A percentile compares a stretch with the other conserved stretches of the same genome.
Conservation (phyloP, 37 sponge, comb jelly and placozoan species). For the Mnemiopsis leidyi region DNA sequence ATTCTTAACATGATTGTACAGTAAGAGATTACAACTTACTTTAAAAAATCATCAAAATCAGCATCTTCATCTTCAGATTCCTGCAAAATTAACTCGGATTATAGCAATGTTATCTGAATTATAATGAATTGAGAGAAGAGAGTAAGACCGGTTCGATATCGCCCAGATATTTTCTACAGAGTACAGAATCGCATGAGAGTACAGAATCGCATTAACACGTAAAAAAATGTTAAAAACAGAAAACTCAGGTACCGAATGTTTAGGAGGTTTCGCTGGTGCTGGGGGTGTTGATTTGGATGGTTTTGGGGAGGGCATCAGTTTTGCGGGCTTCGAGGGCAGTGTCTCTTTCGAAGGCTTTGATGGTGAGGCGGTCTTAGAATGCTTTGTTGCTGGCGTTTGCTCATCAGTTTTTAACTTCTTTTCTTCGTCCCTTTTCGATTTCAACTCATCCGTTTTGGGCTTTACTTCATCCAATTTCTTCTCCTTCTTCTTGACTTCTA, state of each 20-base stretch:
- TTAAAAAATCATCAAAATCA: slow-evolving; percentile 35
- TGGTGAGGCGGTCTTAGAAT: neutral
- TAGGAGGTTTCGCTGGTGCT: too few relatives aligned
- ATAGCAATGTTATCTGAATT: too few relatives aligned
- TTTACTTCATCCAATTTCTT: neutral
- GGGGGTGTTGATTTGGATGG: neutral
- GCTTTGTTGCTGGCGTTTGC: neutral
- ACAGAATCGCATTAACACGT: too few relatives aligned
- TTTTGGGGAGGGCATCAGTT: neutral
- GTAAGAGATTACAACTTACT: neutral
- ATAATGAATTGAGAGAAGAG: too few relatives aligned
- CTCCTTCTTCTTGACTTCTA: neutral
- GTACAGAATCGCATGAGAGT: too few relatives aligned
- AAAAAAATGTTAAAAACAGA: too few relatives aligned
- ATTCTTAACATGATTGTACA: neutral
- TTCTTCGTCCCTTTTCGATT: neutral
- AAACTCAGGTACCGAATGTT: too few relatives aligned
- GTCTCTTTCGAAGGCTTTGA: neutral
- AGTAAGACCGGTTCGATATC: too few relatives aligned
- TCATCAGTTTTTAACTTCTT: neutral
- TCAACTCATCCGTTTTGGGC: neutral
- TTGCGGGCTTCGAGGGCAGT: neutral
- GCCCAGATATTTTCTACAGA: too few relatives aligned
- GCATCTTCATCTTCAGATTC: neutral
- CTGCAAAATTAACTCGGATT: too few relatives aligned